Evolutionary conservation across 2,113 vertebrate species (phyloP).

Genomic region (Aramus guarauna): DNA sequence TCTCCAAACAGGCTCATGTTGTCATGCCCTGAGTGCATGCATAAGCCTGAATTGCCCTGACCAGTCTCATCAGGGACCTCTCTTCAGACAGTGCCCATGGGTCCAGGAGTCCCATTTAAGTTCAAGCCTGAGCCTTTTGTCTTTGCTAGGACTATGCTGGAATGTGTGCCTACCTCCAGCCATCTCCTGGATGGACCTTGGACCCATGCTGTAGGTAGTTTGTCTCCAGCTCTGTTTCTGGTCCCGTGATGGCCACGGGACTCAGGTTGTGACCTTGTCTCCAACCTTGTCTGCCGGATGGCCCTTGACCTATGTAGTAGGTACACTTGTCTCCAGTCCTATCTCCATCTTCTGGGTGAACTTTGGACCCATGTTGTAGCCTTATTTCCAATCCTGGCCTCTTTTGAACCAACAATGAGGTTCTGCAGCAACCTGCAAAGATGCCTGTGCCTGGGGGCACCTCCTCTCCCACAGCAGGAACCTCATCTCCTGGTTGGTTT

Average conservation of each 20-base stretch:
- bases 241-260: background rate
- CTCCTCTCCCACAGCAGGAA: background rate
- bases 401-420: background rate
- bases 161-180: no score
- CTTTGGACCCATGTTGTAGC: fast-evolving
- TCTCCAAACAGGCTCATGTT: background rate
- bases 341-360: background rate
- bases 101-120: background rate
- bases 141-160: background rate
- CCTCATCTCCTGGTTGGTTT: background rate
- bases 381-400: background rate
- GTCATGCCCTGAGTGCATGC: background rate
- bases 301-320: background rate
- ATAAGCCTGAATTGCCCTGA: background rate
- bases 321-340: background rate
- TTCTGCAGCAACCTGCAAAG: background rate
- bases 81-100: background rate
- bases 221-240: no score
- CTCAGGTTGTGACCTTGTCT: background rate
- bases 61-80: background rate
- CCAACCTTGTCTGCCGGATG: background rate
- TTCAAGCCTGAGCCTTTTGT: background rate
- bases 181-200: no score
- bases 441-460: background rate
- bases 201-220: no score